phyloP scores from a whole-genome alignment of 2,113 vertebrate genomes.

The Eudyptes chrysolophus region DNA sequence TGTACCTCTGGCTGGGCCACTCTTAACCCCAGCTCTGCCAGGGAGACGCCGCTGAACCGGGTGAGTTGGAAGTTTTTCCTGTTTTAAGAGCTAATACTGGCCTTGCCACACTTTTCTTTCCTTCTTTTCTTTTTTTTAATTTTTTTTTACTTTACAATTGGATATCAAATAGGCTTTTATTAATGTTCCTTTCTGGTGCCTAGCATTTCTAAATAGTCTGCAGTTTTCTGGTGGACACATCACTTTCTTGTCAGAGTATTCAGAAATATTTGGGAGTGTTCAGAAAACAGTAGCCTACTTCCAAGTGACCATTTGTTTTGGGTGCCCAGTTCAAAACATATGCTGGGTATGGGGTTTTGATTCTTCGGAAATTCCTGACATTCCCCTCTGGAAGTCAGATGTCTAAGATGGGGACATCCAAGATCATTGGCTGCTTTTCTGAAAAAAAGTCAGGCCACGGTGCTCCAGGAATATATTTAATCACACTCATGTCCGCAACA shows the following conservation, averaged over 20 bases:
- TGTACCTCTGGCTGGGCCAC: background rate
- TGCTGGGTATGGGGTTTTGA: background rate
- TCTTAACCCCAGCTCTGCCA: background rate
- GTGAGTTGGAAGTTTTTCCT: background rate
- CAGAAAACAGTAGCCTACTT: background rate
- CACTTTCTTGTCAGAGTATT: background rate
- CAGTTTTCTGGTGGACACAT: background rate
- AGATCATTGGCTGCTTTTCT: background rate
- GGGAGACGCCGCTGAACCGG: rapidly evolving
- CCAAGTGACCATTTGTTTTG: background rate
- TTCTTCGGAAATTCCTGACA: background rate
- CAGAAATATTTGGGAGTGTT: background rate
- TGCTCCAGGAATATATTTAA: background rate
- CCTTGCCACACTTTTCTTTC: background rate
- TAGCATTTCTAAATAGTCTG: background rate
- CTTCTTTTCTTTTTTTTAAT: too few relatives aligned
- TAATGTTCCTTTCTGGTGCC: background rate
- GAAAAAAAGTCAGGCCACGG: background rate
- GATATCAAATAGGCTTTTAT: background rate
- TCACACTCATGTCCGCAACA: background rate
- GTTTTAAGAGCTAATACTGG: background rate
- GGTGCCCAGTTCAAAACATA: background rate
- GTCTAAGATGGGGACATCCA: background rate
- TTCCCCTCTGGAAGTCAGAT: background rate
- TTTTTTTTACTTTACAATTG: background rate